phyloP scores from a whole-genome alignment of 2,113 vertebrate genomes.

The Sphaerodactylus townsendi region DNA sequence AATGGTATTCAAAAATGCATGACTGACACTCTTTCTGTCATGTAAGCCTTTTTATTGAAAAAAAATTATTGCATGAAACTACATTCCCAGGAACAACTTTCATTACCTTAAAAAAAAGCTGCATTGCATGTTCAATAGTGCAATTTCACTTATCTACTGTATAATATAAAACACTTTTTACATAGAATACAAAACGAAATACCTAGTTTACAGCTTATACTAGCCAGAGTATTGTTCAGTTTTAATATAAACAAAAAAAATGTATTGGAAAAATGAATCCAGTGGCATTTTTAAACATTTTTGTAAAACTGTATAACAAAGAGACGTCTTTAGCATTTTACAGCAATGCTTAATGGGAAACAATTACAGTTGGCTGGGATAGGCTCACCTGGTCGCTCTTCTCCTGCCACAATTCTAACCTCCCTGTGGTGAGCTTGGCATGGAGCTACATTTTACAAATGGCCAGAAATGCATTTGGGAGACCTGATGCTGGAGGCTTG shows the following conservation, averaged over 20 bases:
- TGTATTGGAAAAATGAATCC: conserved; percentile 60
- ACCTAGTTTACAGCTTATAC: conserved; percentile 68
- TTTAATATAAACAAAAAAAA: conserved; percentile 67
- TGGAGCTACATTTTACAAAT: not conserved
- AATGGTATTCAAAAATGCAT: conserved; percentile 70
- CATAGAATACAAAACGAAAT: conserved; percentile 74
- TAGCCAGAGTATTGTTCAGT: conserved; percentile 60
- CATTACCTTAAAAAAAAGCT: conserved; percentile 74
- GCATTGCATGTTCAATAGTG: conserved; percentile 77
- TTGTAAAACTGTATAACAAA: conserved; percentile 59
- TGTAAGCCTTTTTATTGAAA: conserved; percentile 77
- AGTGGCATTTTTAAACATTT: conserved; percentile 29
- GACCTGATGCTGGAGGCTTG: not conserved
- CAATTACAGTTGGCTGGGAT: not conserved
- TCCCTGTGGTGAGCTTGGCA: not conserved
- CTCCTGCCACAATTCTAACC: not conserved
- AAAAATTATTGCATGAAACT: conserved; percentile 85
- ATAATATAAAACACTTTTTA: conserved; percentile 77
- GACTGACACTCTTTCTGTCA: conserved; percentile 66
- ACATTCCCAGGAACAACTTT: conserved; percentile 76
- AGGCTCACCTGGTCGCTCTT: not conserved
- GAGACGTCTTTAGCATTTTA: conserved; percentile 44
- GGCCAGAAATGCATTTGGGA: not conserved
- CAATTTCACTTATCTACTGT: conserved; percentile 78
- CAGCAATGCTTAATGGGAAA: conserved; percentile 39